Conservation (phyloP, 30 jellyfish, hydroid and myxozoan species). For the Turritopsis dohrnii region DNA sequence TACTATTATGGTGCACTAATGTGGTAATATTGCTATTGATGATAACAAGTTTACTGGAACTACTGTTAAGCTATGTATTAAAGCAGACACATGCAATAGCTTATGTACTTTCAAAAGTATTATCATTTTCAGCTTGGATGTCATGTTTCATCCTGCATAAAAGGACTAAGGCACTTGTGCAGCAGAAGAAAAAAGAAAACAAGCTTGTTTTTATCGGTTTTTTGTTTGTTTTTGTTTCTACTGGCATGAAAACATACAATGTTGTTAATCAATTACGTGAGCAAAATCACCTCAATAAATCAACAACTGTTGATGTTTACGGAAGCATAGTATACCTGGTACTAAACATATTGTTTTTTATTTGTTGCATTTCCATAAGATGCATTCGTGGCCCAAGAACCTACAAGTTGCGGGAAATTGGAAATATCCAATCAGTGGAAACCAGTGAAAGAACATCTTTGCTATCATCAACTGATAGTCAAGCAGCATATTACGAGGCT, state of each 20-base stretch:
- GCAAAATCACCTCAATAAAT: not conserved
- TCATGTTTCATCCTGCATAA: conserved; percentile 41
- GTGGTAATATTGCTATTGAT: not conserved
- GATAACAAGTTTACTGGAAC: conserved; percentile 23
- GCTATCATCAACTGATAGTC: conserved; percentile 14
- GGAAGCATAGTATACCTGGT: not conserved
- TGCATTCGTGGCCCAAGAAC: not conserved
- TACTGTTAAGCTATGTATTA: conserved; percentile 33
- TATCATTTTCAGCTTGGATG: conserved; percentile 63
- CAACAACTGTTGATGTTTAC: not conserved
- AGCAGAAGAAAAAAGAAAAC: not conserved
- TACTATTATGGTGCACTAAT: not conserved
- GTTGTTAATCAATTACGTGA: not conserved
- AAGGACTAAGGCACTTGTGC: conserved; percentile 1
- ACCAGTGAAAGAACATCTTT: not conserved
- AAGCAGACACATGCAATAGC: conserved; percentile 59
- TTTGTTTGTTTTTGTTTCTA: conserved; percentile 33
- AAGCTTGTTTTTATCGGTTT: conserved; percentile 9
- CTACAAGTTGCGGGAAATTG: not conserved
- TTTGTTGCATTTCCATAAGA: not conserved
- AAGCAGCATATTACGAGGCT: conserved; percentile 45
- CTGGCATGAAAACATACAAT: conserved; percentile 42
- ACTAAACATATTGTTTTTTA: not conserved
- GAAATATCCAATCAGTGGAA: not conserved
- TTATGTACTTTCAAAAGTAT: conserved; percentile 45